These are phyloP conservation scores for Lymantria dispar DNA, from an alignment of 2,888 invertebrate genomes.

Conservation along the genomic window DNA sequence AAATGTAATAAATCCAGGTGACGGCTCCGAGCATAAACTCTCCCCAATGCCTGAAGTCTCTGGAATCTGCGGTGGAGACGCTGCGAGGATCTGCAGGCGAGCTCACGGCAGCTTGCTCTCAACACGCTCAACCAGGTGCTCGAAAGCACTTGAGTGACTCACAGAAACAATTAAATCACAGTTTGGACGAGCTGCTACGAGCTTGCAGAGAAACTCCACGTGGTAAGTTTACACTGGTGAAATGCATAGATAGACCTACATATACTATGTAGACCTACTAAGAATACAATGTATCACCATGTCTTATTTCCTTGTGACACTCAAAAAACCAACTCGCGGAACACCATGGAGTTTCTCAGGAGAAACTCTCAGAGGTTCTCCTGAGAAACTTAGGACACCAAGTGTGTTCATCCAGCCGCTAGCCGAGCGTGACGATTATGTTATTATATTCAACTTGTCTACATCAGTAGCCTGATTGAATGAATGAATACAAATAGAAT, in stretches of 20 bases:
- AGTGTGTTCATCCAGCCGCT: too few relatives aligned
- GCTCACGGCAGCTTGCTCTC: slow-evolving; percentile 20
- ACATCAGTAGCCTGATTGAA: too few relatives aligned
- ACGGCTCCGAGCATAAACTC: slow-evolving; percentile 37
- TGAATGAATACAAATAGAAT: too few relatives aligned
- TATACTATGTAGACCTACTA: background rate
- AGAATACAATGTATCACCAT: too few relatives aligned
- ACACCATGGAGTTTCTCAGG: too few relatives aligned
- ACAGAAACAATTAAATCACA: background rate
- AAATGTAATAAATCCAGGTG: slow-evolving; percentile 27
- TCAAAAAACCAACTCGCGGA: too few relatives aligned
- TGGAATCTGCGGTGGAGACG: slow-evolving; percentile 16
- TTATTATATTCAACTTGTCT: too few relatives aligned
- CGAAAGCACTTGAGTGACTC: slow-evolving; percentile 11
- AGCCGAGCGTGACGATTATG: too few relatives aligned
- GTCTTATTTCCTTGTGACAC: too few relatives aligned
- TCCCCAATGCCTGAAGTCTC: slow-evolving; percentile 27
- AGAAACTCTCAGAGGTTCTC: too few relatives aligned
- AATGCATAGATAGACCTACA: too few relatives aligned
- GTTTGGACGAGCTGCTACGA: slow-evolving; percentile 24
- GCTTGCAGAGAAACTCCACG: background rate
- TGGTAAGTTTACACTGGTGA: background rate
- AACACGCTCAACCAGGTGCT: slow-evolving; percentile 10
- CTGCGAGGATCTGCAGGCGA: slow-evolving; percentile 22
- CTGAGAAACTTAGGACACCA: too few relatives aligned